phyloP scores from a whole-genome alignment of 2,888 invertebrate genomes.

The Eilema sororculum region DNA sequence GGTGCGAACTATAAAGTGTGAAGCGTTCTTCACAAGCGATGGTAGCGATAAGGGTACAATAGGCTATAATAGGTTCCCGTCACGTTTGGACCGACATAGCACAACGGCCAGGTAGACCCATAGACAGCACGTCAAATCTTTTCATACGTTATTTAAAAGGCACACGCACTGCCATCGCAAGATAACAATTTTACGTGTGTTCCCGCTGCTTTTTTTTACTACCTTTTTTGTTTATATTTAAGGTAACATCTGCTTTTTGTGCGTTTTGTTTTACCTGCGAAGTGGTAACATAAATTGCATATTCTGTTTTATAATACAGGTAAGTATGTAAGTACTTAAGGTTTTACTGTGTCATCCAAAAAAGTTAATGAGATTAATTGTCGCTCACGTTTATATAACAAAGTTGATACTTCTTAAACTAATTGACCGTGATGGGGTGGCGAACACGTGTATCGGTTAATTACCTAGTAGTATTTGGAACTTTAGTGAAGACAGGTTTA shows the following conservation, averaged over 20 bases:
- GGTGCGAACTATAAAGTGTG: constrained; percentile 52
- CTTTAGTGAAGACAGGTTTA: neutral
- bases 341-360: neutral
- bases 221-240: constrained; percentile 15
- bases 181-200: constrained; percentile 33
- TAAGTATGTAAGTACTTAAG: neutral
- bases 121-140: constrained; percentile 46
- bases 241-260: constrained; percentile 13
- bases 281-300: neutral
- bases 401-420: neutral
- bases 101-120: constrained; percentile 58
- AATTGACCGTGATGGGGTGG: neutral
- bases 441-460: neutral
- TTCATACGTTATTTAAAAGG: constrained; percentile 42
- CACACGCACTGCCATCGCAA: constrained; percentile 30
- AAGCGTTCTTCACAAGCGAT: constrained; percentile 63
- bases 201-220: constrained; percentile 23
- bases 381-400: neutral
- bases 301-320: neutral
- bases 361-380: neutral
- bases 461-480: neutral
- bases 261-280: constrained; percentile 14
- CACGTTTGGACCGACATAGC: constrained; percentile 65
- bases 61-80: constrained; percentile 72
- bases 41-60: constrained; percentile 69